Evolutionary conservation across 2,888 invertebrate species (phyloP), one percentile per base, ranked within the genome.

Genomic region (Stratiomys singularior): DNA sequence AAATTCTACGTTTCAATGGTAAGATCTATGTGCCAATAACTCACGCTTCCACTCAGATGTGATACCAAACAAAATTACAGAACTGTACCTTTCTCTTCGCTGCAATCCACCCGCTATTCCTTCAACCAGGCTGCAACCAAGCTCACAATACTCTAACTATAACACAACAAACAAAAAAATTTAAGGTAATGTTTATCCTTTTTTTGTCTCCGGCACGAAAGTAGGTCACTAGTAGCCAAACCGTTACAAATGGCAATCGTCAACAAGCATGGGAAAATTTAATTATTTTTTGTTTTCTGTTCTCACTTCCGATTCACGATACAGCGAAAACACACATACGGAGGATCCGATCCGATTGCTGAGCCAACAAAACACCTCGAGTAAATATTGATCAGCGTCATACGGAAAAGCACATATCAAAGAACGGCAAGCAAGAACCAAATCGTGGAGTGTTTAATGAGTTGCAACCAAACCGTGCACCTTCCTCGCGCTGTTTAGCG

Each of bases 151-250:
- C 13, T 13, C 52, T 52, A 52, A 52, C 18, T 4, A 18, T 52
- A 9, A 52, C 52, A n/a, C n/a, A 4, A n/a, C 18, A 13, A 52
- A 18, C 52, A 21, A 25, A 60, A n/a, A n/a, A n/a, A n/a, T n/a
- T n/a, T 13, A 7, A 23, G 23, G 60, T n/a, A 60, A 7, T 18
- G 37, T 46, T 44, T 27, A 67, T 67, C 67, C 67, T 67, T 67
- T 37, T 46, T 37, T 21, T n/a, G 44, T 46, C n/a, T 67, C 67
- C 60, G 60, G 4, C 2, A 44, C 4, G 4, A 21, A 66, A 67
- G 21, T 67, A 67, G 67, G 67, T 67, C 46, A 67, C 67, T 67
- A 37, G 67, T 37, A 44, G 67, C 67, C 37, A 37, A 67, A 13
- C 25, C 25, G 15, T 13, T 52, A 15, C 64, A 28, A 25, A 25